phyloP scores from a whole-genome alignment of 2,888 invertebrate species.

The Acronicta alni region DNA sequence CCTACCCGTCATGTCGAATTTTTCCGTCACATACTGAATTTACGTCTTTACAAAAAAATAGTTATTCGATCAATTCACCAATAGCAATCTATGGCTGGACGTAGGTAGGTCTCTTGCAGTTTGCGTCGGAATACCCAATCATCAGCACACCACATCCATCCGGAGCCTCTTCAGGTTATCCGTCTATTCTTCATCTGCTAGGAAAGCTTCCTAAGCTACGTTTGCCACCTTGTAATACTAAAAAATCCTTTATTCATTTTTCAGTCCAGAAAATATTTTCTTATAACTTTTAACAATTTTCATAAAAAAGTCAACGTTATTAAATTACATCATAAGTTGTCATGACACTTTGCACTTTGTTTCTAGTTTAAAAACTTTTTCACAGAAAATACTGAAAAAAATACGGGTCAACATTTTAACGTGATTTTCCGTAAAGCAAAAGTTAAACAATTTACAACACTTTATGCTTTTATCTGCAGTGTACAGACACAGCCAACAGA shows the following conservation, averaged over 20 bases:
- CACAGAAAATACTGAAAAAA: slow-evolving; percentile 12
- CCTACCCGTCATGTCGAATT: no score
- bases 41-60: no score
- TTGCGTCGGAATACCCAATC: no score
- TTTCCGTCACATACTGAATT: no score
- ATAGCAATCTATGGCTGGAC: no score
- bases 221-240: no score
- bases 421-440: slow-evolving; percentile 9
- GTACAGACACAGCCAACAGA: slow-evolving; percentile 18
- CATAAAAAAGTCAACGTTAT: slow-evolving; percentile 28
- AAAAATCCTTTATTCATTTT: no score
- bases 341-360: slow-evolving; percentile 8
- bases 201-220: no score
- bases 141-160: no score
- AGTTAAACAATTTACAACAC: slow-evolving; percentile 25
- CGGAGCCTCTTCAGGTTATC: neutral
- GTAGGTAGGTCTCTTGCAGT: no score
- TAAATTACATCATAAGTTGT: slow-evolving; percentile 31
- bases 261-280: neutral
- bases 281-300: slow-evolving; percentile 3
- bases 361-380: slow-evolving; percentile 20
- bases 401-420: neutral
- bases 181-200: no score
- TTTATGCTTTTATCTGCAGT: slow-evolving; percentile 38
- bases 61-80: no score